A percentile compares a stretch with the other conserved stretches of the same genome.
Conservation (phyloP, 2,113 vertebrate species). For the Corvus hawaiiensis region DNA sequence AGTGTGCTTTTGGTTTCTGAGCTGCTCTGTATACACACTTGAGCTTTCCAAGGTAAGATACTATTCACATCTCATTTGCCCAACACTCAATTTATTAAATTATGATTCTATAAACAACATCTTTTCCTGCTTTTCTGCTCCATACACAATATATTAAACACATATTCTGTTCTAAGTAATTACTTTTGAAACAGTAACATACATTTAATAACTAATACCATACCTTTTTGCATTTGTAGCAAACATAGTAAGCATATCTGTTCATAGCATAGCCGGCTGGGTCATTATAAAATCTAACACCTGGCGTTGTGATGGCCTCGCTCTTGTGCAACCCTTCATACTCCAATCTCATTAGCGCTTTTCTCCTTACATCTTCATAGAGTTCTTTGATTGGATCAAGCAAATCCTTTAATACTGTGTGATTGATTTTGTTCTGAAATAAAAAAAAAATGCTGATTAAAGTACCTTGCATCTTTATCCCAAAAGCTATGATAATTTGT, state of each 20-base stretch:
- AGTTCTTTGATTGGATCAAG: conserved; percentile 98
- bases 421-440: conserved; percentile 98
- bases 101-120: background rate
- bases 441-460: background rate
- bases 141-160: background rate
- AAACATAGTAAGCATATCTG: conserved; percentile 98
- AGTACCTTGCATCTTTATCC: background rate
- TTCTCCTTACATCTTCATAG: conserved; percentile 96
- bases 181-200: background rate
- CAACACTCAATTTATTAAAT: background rate
- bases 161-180: background rate
- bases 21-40: no score
- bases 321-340: conserved; percentile 98
- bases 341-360: conserved; percentile 95
- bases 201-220: background rate
- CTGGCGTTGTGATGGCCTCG: conserved; percentile 94
- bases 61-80: background rate
- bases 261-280: conserved; percentile 98
- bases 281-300: conserved; percentile 95
- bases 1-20: background rate
- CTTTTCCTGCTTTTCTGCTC: background rate
- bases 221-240: conserved; percentile 99
- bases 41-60: background rate
- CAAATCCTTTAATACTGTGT: conserved; percentile 93
- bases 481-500: background rate